Conservation (phyloP, 1,140 invertebrate genomes). For the Drosophila sechellia region DNA sequence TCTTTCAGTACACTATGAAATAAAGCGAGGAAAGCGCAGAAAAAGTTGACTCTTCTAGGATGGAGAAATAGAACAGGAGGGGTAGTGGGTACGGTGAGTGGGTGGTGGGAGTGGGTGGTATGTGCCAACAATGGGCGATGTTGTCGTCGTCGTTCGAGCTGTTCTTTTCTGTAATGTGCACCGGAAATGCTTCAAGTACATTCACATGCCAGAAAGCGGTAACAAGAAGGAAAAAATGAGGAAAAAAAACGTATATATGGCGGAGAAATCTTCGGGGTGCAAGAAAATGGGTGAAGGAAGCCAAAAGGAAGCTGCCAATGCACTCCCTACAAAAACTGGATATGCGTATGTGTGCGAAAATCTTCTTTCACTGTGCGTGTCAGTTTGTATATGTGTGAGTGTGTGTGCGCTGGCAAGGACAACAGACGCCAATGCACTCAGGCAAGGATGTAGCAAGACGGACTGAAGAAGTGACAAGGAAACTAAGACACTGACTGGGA, state of each 20-base stretch:
- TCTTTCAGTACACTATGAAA: constrained; percentile 4
- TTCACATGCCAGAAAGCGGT: constrained; percentile 70
- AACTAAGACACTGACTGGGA: constrained; percentile 29
- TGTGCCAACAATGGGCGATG: constrained; percentile 69
- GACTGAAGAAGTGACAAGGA: constrained; percentile 1
- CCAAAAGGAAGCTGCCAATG: constrained; percentile 63
- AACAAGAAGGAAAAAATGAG: constrained; percentile 49
- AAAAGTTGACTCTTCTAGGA: constrained; percentile 61
- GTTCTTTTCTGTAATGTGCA: constrained; percentile 68
- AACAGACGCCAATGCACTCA: constrained; percentile 81
- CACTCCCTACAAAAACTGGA: constrained; percentile 21
- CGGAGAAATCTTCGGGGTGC: constrained; percentile 28
- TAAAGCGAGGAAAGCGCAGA: constrained; percentile 43
- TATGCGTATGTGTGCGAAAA: constrained; percentile 19
- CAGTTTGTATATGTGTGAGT: constrained; percentile 11
- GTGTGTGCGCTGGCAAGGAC: constrained; percentile 65
- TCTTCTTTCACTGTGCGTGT: constrained; percentile 19
- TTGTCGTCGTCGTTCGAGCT: constrained; percentile 56
- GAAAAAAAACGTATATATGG: constrained; percentile 29
- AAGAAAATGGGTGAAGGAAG: constrained; percentile 58
- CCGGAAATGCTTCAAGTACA: constrained; percentile 82
- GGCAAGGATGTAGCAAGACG: constrained; percentile 41
- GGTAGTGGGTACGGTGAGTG: constrained; percentile 14
- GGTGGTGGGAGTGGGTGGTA: constrained; percentile 30
- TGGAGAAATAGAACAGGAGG: background rate